These are phyloP conservation scores for Pterocles gutturalis DNA, from an alignment of 2,113 vertebrate species.

Conservation along the genomic window DNA sequence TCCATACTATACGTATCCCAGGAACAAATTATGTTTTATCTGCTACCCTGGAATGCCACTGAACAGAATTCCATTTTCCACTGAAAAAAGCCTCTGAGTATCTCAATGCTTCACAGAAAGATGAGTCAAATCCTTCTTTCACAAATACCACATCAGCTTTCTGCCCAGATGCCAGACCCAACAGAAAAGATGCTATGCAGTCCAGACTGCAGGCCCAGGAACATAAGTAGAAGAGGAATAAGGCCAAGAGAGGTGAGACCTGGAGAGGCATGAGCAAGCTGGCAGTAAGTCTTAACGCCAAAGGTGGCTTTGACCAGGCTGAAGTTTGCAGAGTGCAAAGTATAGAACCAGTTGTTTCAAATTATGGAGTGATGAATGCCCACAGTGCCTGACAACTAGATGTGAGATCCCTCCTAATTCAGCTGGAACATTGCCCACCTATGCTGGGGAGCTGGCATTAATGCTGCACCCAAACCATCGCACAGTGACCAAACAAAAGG, in stretches of 20 bases:
- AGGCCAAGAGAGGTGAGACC: not conserved
- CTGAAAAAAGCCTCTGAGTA: not conserved
- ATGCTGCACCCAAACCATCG: not conserved
- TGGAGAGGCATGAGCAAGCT: not conserved
- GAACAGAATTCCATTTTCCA: not conserved
- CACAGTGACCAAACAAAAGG: not conserved
- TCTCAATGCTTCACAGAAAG: not conserved
- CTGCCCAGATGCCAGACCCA: not conserved
- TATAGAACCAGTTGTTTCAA: not conserved
- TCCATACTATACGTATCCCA: not conserved
- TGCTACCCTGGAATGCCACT: not conserved
- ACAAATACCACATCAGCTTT: not conserved
- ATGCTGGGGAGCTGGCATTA: accelerated
- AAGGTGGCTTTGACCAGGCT: not conserved
- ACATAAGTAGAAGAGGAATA: not conserved
- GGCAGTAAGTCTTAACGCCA: not conserved
- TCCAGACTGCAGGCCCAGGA: not conserved
- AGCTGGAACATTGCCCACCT: not conserved
- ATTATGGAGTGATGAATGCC: not conserved
- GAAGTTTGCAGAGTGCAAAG: not conserved
- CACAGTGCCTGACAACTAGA: not conserved
- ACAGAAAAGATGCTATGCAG: not conserved
- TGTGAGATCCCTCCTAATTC: not conserved
- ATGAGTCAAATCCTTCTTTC: not conserved
- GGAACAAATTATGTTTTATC: not conserved